phyloP scores from a whole-genome alignment of 1,140 invertebrate species.

The Listronotus oregonensis region DNA sequence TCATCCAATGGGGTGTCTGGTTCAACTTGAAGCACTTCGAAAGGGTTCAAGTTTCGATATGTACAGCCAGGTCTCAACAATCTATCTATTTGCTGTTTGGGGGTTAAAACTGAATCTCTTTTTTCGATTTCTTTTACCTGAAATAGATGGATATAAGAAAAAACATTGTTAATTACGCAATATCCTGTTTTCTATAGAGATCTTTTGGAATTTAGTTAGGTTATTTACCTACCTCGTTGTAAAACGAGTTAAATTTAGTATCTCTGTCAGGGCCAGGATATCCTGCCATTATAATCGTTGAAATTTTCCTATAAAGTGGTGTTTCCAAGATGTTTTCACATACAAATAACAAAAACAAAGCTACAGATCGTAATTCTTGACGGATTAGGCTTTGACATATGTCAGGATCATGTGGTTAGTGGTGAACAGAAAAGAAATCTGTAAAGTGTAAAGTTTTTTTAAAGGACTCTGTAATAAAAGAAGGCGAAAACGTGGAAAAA shows the following conservation, averaged over 20 bases:
- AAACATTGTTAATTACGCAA: no score
- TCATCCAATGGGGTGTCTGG: conserved; percentile 86
- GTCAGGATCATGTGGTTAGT: no score
- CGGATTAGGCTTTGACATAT: no score
- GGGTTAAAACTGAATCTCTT: conserved; percentile 86
- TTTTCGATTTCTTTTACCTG: conserved; percentile 96
- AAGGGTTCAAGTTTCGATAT: conserved; percentile 96
- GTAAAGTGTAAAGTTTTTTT: no score
- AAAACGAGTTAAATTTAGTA: conserved; percentile 70
- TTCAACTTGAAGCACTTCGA: conserved; percentile 94
- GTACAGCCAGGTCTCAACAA: conserved; percentile 90
- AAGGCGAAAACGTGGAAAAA: no score
- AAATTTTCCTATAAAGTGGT: no score
- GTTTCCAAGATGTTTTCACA: no score
- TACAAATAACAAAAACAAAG: no score
- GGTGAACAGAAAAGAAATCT: no score
- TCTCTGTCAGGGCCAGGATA: conserved; percentile 55
- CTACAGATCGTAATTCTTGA: no score
- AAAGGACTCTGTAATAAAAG: no score
- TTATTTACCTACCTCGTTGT: conserved; percentile 63
- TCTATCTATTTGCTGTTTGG: conserved; percentile 93
- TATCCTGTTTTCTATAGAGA: conserved; percentile 2
- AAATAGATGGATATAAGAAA: conserved; percentile 42
- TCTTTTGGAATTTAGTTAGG: neutral
- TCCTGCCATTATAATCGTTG: neutral